Evolutionary conservation across 2,888 invertebrate genomes (phyloP).

Genomic region (Cryptocephalus primarius): DNA sequence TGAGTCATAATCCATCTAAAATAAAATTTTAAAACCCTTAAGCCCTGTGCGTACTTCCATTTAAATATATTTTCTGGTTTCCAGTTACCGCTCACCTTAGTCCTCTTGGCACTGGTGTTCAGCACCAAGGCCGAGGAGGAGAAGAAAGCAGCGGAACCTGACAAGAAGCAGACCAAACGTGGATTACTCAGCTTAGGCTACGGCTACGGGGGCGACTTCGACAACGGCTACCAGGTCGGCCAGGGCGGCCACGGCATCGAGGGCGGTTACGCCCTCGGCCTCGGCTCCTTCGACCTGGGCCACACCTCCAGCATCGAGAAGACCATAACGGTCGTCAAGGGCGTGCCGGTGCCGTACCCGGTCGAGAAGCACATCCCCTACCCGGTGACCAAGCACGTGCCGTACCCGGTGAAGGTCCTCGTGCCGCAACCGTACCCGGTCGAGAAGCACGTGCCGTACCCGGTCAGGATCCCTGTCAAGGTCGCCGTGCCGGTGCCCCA

Average conservation of each 20-base stretch:
- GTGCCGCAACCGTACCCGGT: conserved; percentile 59
- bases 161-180: conserved; percentile 74
- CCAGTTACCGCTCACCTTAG: conserved; percentile 62
- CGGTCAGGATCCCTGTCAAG: conserved; percentile 67
- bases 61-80: conserved; percentile 6
- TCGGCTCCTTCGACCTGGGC: conserved; percentile 21
- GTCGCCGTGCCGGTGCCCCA: conserved; percentile 67
- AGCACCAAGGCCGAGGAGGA: conserved; percentile 51
- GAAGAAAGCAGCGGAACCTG: conserved; percentile 37
- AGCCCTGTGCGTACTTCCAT: no score
- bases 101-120: conserved; percentile 55
- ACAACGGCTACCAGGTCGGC: conserved; percentile 57
- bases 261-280: conserved; percentile 17
- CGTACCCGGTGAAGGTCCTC: conserved; percentile 49
- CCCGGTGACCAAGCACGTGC: conserved; percentile 55
- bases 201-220: conserved; percentile 68
- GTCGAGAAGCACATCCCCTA: conserved; percentile 53
- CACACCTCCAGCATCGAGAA: conserved; percentile 47
- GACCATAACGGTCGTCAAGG: conserved; percentile 55
- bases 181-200: conserved; percentile 70
- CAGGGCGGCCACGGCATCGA: conserved; percentile 40
- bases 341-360: conserved; percentile 52
- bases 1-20: no score
- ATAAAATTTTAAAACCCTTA: no score
- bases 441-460: conserved; percentile 60